Base-by-base conservation (phyloP, 1,140 invertebrate genomes). In the Calosoma granatense region DNA sequence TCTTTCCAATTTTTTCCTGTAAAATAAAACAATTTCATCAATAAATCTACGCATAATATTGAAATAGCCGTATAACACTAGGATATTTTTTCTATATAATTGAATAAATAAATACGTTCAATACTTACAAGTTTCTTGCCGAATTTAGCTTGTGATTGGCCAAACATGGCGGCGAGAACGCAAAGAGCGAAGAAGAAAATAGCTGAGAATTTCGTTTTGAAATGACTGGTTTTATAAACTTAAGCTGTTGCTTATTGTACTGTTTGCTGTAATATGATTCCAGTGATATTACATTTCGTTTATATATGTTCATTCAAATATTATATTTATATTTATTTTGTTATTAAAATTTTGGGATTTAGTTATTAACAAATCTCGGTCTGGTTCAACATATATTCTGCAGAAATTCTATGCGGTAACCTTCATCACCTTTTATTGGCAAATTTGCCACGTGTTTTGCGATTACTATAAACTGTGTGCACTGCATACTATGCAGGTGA, bases 1-100 rank as follows among this genome's bases (percentile, higher is more conserved):
- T 53, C 21, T 53, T 19, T 22, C 51, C 51, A 11, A 53, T 53
- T 20, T 22, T 53, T 53, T 53, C 21, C 51, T 53, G 21, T 21
- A 53, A 53, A 6, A 51, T n/a, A n/a, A n/a, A n/a, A n/a, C n/a
- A n/a, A n/a, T n/a, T n/a, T n/a, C n/a, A n/a, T n/a, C n/a, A n/a
- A n/a, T n/a, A n/a, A n/a, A n/a, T n/a, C n/a, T n/a, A n/a, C n/a
- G n/a, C n/a, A n/a, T n/a, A n/a, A n/a, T n/a, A n/a, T n/a, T n/a
- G n/a, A n/a, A n/a, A n/a, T n/a, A n/a, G n/a, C n/a, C n/a, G n/a
- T n/a, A n/a, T n/a, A n/a, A n/a, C n/a, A n/a, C n/a, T n/a, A n/a
- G n/a, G n/a, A n/a, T n/a, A n/a, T n/a, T n/a, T n/a, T n/a, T n/a
- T n/a, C n/a, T n/a, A n/a, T n/a, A n/a, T n/a, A n/a, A n/a, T n/a